phyloP scores from a whole-genome alignment of 2,797 vertebrate species.

The Gephyroberyx darwinii region DNA sequence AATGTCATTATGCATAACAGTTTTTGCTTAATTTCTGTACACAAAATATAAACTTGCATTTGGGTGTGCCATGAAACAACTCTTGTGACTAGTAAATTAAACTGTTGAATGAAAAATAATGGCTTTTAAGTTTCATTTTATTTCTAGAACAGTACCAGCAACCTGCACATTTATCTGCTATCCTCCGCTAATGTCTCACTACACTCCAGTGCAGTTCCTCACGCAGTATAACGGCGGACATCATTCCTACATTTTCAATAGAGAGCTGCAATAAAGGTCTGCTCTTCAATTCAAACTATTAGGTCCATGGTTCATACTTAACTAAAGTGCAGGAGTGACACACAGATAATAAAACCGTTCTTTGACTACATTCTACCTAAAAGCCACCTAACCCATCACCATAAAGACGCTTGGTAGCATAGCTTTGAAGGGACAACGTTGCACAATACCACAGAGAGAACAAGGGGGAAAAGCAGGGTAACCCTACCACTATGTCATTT shows the following conservation, averaged over 20 bases:
- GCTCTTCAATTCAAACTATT: slow-evolving; percentile 38
- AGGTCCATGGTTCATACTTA: slow-evolving; percentile 57
- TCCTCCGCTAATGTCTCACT: slow-evolving; percentile 18
- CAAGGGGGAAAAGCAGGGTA: slow-evolving; percentile 33
- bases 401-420: slow-evolving; percentile 36
- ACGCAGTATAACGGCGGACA: slow-evolving; percentile 19
- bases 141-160: slow-evolving; percentile 44
- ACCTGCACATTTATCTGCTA: slow-evolving; percentile 41
- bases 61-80: slow-evolving; percentile 35
- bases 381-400: slow-evolving; percentile 31
- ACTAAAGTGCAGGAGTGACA: slow-evolving; percentile 75
- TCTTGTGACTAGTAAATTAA: slow-evolving; percentile 31
- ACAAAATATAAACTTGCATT: slow-evolving; percentile 70
- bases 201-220: slow-evolving; percentile 32
- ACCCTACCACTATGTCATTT: slow-evolving; percentile 34
- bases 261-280: slow-evolving; percentile 45
- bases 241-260: slow-evolving; percentile 47
- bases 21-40: slow-evolving; percentile 47
- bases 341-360: slow-evolving; percentile 31
- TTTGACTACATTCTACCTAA: slow-evolving; percentile 35
- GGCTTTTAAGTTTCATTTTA: slow-evolving; percentile 53
- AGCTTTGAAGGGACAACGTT: slow-evolving; percentile 64
- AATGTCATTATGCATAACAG: slow-evolving; percentile 36
- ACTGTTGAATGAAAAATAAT: slow-evolving; percentile 57
- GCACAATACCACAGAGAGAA: slow-evolving; percentile 70